Evolutionary conservation across 2,113 vertebrate genomes (phyloP), one percentile per base, ranked within the genome.

Genomic region (Rhizomys pruinosus): DNA sequence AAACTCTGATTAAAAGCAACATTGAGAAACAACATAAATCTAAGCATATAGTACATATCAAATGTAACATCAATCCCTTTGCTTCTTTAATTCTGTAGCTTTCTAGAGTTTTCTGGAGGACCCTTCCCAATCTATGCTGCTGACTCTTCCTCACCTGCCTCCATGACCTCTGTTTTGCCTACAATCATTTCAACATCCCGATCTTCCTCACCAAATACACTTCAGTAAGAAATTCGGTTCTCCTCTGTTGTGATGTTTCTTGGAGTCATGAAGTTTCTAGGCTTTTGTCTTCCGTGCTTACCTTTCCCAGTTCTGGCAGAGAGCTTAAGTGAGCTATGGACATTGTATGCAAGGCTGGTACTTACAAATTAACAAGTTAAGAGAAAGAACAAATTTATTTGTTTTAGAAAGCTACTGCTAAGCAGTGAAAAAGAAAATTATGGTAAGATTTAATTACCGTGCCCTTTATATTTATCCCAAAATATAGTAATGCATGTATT

Each of bases 11-110:
- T 61, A 15, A 64, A 32, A 68, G 6, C 77, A 84, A 8, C 77
- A 84, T 82, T 92, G 81, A 76, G 59, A 91, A 84, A 85, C 42
- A 47, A 47, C 68, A 68, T 17, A 59, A 88, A 52, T 57, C 22
- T 63, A 76, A 76, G 19, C 23, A 23, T 92, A 34, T 37, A 81
- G 20, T 76, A 66, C 42, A 80, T 4, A 71, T 39, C 23, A 47
- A 92, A 39, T 76, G 1, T 87, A 44, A 88, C 52, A 44, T 29
- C 16, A 66, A 12, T 63, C 63, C 15, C 34, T 15, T 63, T 71
- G 63, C 19, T 29, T 72, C 23, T 87, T 80, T 39, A 66, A 66
- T 59, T 87, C 61, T 86, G 29, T 20, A 77, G n/a, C 23, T 91
- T 37, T 82, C 52, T 87, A 22, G 64, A 89, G 82, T 29, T 64